Conservation (phyloP, 2,797 vertebrate genomes). For the Paratrypauchen microcephalus region DNA sequence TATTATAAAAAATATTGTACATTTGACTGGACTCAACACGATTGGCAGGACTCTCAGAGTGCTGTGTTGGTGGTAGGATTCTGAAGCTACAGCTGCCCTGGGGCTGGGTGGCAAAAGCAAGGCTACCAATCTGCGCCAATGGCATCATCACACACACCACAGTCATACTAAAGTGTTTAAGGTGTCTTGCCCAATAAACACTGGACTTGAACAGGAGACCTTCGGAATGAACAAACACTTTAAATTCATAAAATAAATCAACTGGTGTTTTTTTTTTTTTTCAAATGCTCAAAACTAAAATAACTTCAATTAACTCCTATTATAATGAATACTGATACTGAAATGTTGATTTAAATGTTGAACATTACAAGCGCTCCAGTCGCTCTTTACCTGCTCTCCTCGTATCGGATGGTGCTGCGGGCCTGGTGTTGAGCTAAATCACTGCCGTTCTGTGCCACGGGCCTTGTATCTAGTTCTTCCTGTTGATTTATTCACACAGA, state of each 20-base stretch:
- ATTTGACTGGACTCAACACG: background rate
- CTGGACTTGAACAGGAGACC: background rate
- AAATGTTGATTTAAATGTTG: background rate
- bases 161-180: too few relatives aligned
- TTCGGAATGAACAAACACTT: background rate
- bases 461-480: constrained; percentile 44
- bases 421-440: constrained; percentile 21
- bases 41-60: background rate
- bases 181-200: background rate
- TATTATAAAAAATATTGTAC: background rate
- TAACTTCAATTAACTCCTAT: too few relatives aligned
- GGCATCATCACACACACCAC: background rate
- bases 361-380: background rate
- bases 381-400: constrained; percentile 64
- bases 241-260: background rate
- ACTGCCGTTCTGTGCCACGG: constrained; percentile 9
- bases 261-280: background rate
- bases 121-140: too few relatives aligned
- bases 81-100: background rate
- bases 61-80: background rate
- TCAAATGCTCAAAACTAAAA: background rate
- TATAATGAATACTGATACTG: background rate
- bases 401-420: constrained; percentile 27
- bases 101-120: too few relatives aligned
- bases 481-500: constrained; percentile 38